Conservation (phyloP, 1,140 invertebrate genomes). For the Melanaphis sacchari region DNA sequence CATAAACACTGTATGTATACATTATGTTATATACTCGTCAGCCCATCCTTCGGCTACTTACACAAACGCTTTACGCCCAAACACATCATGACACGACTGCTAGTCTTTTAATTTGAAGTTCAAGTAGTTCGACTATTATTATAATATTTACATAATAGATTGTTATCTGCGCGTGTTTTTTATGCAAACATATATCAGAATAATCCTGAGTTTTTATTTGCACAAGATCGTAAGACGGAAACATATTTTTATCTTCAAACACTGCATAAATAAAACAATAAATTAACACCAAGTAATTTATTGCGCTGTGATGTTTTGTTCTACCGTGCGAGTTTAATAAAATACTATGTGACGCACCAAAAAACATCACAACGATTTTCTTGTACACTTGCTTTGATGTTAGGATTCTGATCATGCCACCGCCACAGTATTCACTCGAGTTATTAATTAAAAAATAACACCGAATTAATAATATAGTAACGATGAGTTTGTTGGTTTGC, state of each 20-base stretch:
- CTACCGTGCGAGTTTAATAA: neutral
- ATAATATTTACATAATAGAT: constrained; percentile 2
- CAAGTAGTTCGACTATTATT: neutral
- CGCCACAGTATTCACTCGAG: neutral
- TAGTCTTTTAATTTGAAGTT: constrained; percentile 2
- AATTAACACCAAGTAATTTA: constrained; percentile 19
- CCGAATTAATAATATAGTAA: neutral
- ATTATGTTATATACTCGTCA: neutral
- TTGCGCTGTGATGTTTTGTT: neutral
- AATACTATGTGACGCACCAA: neutral
- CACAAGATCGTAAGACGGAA: neutral
- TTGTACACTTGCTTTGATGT: neutral
- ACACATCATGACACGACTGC: neutral
- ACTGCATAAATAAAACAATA: constrained; percentile 24
- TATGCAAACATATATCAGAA: neutral
- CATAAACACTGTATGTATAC: neutral
- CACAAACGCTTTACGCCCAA: neutral
- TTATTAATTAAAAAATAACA: neutral
- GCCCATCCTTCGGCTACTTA: constrained; percentile 22
- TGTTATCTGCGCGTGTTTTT: neutral
- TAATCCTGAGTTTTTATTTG: neutral
- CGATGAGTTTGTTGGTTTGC: neutral
- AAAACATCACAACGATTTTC: neutral
- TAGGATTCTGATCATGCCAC: neutral
- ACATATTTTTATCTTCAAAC: neutral